Evolutionary conservation across 2,888 invertebrate species (phyloP), one percentile per base, ranked within the genome.

Genomic region (Hemaris fuciformis): DNA sequence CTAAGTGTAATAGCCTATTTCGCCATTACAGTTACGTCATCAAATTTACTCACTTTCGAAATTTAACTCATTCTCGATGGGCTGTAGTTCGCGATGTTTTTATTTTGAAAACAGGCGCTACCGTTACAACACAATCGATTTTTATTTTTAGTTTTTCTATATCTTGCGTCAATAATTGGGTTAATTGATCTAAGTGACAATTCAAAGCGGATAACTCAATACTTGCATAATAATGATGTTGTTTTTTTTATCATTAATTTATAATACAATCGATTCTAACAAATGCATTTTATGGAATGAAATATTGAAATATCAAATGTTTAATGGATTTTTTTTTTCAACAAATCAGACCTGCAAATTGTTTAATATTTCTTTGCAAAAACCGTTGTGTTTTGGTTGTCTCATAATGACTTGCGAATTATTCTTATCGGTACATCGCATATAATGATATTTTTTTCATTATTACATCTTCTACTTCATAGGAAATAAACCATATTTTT

Each of bases 11-110:
- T 31, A 23, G 48, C 18, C 7, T 18, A 27, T 10, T n/a, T n/a
- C n/a, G n/a, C n/a, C 27, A 4, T 10, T 53, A 48, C 8, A 25
- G 27, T 53, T 53, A 53, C 31, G 18, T 53, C 53, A 53, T 4
- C 8, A 8, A 27, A 31, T 7, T 46, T 46, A 53, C 18, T 53
- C 31, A 53, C 53, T 53, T 53, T 53, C 53, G 53, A 53, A 53
- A 31, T 18, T 15, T 18, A 31, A n/a, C 18, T 43, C 1, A n/a
- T 38, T 38, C 38, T 38, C 20, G 18, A 43, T 31, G 53, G 31
- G 31, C 18, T 53, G 10, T 18, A 2, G 10, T 45, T 45, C 23
- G 22, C 13, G 34, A 45, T 23, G 18, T 53, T 27, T 7, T 53
- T 18, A 25, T 25, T 15, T 13, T 53, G 20, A 10, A 53, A 53